Conservation (phyloP, 1,140 invertebrate species). For the Drosophila eugracilis region DNA sequence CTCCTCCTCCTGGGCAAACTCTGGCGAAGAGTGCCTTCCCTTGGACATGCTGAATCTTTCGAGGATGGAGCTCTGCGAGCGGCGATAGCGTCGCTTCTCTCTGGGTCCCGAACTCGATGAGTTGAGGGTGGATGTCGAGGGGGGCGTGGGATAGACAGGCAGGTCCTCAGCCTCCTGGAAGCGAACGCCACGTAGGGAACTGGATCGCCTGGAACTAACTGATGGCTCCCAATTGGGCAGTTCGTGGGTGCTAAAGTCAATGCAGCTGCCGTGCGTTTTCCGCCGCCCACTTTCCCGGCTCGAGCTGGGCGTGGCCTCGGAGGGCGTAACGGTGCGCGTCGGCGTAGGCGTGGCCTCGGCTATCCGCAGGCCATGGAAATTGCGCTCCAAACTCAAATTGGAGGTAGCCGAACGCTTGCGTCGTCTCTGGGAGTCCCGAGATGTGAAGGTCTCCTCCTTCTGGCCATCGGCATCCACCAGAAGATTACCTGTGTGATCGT, state of each 20-base stretch:
- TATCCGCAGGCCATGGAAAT: constrained; percentile 71
- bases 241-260: constrained; percentile 77
- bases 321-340: constrained; percentile 45
- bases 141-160: constrained; percentile 63
- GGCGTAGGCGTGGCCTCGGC: constrained; percentile 58
- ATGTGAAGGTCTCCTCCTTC: constrained; percentile 54
- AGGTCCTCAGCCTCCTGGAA: constrained; percentile 33
- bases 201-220: constrained; percentile 54
- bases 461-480: constrained; percentile 81
- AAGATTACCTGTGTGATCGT: constrained; percentile 85
- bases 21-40: constrained; percentile 74
- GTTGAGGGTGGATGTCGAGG: constrained; percentile 63
- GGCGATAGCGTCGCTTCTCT: constrained; percentile 78
- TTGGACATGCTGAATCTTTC: constrained; percentile 75
- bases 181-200: constrained; percentile 69
- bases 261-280: constrained; percentile 54
- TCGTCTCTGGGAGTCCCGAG: constrained; percentile 11
- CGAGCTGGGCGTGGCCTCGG: constrained; percentile 39
- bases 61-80: constrained; percentile 76
- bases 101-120: constrained; percentile 71
- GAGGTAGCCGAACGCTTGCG: constrained; percentile 65
- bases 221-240: constrained; percentile 67
- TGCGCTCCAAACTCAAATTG: constrained; percentile 49
- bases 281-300: constrained; percentile 12
- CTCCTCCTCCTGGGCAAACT: constrained; percentile 65